These are phyloP conservation scores for Ia io DNA, from an alignment of 2,113 vertebrate species.

Conservation along the genomic window DNA sequence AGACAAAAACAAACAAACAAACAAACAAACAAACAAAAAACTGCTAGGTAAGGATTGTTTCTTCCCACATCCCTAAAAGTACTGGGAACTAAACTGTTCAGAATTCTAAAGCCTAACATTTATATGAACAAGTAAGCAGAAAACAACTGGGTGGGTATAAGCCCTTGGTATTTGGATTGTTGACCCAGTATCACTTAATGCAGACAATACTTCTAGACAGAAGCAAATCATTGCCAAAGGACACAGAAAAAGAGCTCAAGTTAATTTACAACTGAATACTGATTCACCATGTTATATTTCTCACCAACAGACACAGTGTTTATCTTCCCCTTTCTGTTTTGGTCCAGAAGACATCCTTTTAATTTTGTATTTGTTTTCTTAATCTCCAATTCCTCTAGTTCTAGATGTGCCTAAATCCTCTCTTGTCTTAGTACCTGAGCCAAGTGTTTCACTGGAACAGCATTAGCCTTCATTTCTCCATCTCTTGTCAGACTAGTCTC, in stretches of 20 bases:
- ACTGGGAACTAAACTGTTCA: neutral
- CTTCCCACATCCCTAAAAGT: neutral
- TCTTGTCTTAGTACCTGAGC: neutral
- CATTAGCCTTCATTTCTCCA: constrained; percentile 13
- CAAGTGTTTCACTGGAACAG: neutral
- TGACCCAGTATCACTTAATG: neutral
- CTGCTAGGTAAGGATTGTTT: neutral
- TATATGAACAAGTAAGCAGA: neutral
- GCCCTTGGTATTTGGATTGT: neutral
- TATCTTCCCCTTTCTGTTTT: neutral
- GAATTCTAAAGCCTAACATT: neutral
- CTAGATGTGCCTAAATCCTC: neutral
- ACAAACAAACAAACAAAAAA: neutral
- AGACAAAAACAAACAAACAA: neutral
- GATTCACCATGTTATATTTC: neutral
- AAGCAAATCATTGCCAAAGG: constrained; percentile 1
- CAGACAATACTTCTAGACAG: neutral
- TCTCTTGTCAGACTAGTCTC: neutral
- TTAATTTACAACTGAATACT: neutral
- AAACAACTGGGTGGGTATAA: neutral
- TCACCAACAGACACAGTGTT: neutral
- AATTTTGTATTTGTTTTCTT: neutral
- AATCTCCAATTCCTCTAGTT: neutral
- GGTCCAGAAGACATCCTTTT: neutral
- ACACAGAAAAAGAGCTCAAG: neutral